Conservation (phyloP, 37 sponge, comb jelly and placozoan genomes). For the Axinella damicornis region DNA sequence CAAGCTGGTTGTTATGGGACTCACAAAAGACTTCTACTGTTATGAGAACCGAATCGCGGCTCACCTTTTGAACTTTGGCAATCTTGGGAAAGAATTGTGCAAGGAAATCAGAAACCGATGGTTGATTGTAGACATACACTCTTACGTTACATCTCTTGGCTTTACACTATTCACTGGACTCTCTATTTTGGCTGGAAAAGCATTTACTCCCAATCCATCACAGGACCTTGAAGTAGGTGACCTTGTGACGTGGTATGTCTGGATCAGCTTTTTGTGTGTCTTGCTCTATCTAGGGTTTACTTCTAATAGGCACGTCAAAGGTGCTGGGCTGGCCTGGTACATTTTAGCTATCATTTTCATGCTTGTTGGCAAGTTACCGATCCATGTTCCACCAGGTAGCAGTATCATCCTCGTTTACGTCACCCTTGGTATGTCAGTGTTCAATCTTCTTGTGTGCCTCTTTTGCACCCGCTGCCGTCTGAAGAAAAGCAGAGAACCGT, state of each 20-base stretch:
- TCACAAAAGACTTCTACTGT: slow-evolving; percentile 3
- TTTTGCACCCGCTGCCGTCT: not conserved
- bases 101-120: slow-evolving; percentile 3
- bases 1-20: not conserved
- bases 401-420: not conserved
- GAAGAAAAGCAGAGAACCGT: too few species aligned
- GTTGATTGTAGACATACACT: not conserved
- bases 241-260: slow-evolving; percentile 21
- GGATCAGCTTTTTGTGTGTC: not conserved
- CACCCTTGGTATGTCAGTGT: not conserved
- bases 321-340: not conserved
- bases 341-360: not conserved
- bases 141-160: not conserved
- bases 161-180: not conserved
- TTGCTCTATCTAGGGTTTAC: not conserved
- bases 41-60: slow-evolving; percentile 24
- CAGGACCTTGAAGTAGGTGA: not conserved
- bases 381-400: not conserved
- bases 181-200: not conserved
- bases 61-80: not conserved
- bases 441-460: slow-evolving; percentile 5
- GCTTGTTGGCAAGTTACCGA: not conserved
- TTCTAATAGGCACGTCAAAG: not conserved
- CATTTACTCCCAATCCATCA: slow-evolving; percentile 5
- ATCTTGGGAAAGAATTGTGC: not conserved